Percentiles rank a stretch among this genome's conserved stretches.
phyloP scores from a whole-genome alignment of 2,888 invertebrate genomes.

The Caprella mutica region DNA sequence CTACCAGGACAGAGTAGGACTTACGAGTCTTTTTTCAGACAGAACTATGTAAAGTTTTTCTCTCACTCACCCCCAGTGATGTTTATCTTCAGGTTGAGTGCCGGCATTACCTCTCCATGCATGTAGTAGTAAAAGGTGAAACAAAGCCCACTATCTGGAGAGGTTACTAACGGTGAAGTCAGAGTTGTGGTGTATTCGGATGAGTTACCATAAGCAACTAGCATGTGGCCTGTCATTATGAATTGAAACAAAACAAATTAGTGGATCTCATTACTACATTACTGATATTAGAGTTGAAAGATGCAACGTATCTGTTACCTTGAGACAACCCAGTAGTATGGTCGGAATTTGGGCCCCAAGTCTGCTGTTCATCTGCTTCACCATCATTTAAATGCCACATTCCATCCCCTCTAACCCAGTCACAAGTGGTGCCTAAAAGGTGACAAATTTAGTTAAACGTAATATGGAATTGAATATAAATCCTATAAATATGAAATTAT shows the following conservation, averaged over 20 bases:
- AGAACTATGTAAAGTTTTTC: background rate
- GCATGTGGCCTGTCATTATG: conserved; percentile 7
- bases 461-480: too few relatives aligned
- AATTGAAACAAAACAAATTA: too few relatives aligned
- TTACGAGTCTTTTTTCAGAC: background rate
- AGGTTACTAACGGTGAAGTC: background rate
- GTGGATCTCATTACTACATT: too few relatives aligned
- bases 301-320: too few relatives aligned
- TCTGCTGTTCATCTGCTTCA: conserved; percentile 6
- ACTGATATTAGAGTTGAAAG: too few relatives aligned
- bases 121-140: conserved; percentile 23
- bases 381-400: conserved; percentile 10
- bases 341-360: conserved; percentile 19
- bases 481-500: too few relatives aligned
- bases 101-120: conserved; percentile 16
- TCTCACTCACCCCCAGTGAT: conserved; percentile 10
- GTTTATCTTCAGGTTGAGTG: conserved; percentile 5
- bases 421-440: conserved; percentile 10
- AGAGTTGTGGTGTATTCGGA: background rate
- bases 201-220: background rate
- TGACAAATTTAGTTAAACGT: too few relatives aligned
- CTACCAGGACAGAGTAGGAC: too few relatives aligned
- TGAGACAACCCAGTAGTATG: conserved; percentile 21
- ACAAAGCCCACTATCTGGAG: conserved; percentile 7
- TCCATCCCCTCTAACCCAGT: conserved; percentile 9